Evolutionary conservation across 2,113 vertebrate genomes (phyloP), one percentile per base, ranked within the genome.

Genomic region (Lontra canadensis): DNA sequence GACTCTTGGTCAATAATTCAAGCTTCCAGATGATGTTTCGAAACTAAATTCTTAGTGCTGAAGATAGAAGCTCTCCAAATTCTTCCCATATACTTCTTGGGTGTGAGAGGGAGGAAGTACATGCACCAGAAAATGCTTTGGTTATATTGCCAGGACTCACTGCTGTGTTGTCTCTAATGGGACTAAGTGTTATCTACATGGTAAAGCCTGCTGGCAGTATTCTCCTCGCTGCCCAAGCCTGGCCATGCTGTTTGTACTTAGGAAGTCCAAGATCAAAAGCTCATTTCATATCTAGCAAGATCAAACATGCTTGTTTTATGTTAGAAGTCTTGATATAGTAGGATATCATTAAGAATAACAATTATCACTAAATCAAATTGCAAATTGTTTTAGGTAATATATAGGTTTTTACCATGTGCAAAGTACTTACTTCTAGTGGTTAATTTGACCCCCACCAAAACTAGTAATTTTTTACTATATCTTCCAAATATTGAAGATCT

Each of bases 251-350:
- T 79, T 87, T 96, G 21, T 23, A 88, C 36, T 82, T 63, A 94
- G 34, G 55, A 91, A 91, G 55, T 73, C 57, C 39, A 49, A 86
- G 67, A 80, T 86, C 39, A 92, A 96, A 97, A 82, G 25, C 49
- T 94, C 61, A 13, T 83, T 87, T 97, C 39, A 79, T 31, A 18
- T 4, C 34, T 20, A 74, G 18, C 39, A 91, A 93, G 81, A 90
- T 87, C 67, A 87, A 93, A 81, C 49, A 1, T 55, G 73, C 59
- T n/a, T 85, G 7, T 42, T 57, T 36, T 67, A 55, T 42, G 3
- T 63, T 57, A 42, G 17, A 87, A 1, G 39, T 49, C 31, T 61
- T 88, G 11, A 57, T 78, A 44, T 8, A 42, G 5, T 31, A 13
- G 9, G 21, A 59, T 73, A 12, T 26, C 59, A 83, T 91, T 83